Base-by-base conservation (phyloP, 2,797 vertebrate species). In the Sebastolobus altivelis region DNA sequence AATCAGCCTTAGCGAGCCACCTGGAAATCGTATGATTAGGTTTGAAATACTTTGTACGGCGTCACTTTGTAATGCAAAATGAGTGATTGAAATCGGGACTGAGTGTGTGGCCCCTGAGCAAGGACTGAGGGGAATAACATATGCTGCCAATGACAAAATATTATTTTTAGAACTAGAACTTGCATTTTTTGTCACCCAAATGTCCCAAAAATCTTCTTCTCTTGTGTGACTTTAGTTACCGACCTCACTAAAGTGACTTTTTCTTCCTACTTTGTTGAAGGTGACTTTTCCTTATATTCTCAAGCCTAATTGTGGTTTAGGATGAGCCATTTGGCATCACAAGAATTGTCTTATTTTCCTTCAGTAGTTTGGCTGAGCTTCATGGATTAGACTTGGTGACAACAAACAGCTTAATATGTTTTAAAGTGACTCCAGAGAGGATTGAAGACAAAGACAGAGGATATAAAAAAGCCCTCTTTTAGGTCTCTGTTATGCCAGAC, bases 1-100 rank as follows among this genome's bases (percentile, higher is more conserved):
- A 89, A 69, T 92, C 85, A 92, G 91, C 70, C 81, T 92, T 93
- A 91, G 76, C 70, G 16, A 71, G 82, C 65, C 77, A 82, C 85
- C 78, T 88, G 86, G 78, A 88, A 80, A 87, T 80, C n/a, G 72
- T 54, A 55, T 77, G 73, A 83, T 88, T 87, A 82, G 71, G 63
- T 60, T 40, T 40, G 70, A 73, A 83, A 76, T 66, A 74, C 77
- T 55, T 69, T 81, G 52, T 60, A n/a, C 5, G 16, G 29, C 9
- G 27, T 33, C 58, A 77, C 68, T 79, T 77, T 83, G 71, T 72
- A 33, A 35, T 71, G 69, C 33, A 62, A 65, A 81, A 76, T 66
- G 68, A 77, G 33, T 55, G n/a, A 77, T 58, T 84, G 63, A 72
- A 83, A 75, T 85, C 1, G 20, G 66, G 66, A 81, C 35, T 65